Conservation (phyloP, 2,797 vertebrate genomes). For the Lemur catta region DNA sequence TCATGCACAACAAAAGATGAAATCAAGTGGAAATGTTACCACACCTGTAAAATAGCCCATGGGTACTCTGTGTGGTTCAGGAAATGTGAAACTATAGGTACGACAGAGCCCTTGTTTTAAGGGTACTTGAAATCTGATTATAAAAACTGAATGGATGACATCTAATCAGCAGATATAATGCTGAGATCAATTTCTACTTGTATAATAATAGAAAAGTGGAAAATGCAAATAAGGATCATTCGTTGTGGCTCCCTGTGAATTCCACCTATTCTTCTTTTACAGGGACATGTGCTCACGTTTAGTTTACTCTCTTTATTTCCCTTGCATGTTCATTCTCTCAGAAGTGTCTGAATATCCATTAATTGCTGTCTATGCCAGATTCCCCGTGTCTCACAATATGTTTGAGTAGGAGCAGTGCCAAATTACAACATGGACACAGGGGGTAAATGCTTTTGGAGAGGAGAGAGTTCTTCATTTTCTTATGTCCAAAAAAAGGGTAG, state of each 20-base stretch:
- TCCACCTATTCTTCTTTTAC: background rate
- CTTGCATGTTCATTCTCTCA: background rate
- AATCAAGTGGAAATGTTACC: background rate
- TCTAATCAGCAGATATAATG: background rate
- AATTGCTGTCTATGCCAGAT: background rate
- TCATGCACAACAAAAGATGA: background rate
- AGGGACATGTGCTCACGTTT: background rate
- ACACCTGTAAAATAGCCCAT: background rate
- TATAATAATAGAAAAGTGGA: background rate
- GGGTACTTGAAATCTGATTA: background rate
- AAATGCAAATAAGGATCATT: background rate
- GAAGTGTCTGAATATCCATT: slow-evolving; percentile 33
- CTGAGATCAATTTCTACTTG: background rate
- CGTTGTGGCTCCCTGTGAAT: background rate
- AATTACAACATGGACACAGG: background rate
- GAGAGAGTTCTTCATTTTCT: slow-evolving; percentile 6
- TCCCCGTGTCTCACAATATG: background rate
- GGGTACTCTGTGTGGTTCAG: background rate
- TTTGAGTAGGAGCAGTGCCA: background rate
- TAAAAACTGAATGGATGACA: background rate
- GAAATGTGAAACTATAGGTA: background rate
- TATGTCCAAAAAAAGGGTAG: slow-evolving; percentile 22
- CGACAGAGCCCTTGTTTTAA: background rate
- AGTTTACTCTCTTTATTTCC: background rate
- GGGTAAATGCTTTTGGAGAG: slow-evolving; percentile 9